Conservation (phyloP, 2,888 invertebrate genomes). For the Epirrhoe alternata region DNA sequence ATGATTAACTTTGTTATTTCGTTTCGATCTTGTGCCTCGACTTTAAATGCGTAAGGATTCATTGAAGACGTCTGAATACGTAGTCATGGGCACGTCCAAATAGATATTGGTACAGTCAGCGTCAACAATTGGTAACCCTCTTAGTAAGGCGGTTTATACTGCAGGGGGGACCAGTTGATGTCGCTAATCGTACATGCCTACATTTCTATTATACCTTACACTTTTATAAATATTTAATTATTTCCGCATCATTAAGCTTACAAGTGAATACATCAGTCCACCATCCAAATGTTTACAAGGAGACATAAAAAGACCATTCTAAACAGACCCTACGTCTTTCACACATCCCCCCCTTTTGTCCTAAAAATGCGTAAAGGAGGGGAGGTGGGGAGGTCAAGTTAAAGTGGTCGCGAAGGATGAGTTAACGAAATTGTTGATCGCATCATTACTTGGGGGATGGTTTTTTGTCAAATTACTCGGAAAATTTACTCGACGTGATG, state of each 20-base stretch:
- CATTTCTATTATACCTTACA: no score
- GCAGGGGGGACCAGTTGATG: no score
- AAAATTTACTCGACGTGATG: conserved; percentile 54
- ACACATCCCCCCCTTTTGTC: background rate
- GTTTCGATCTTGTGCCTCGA: no score
- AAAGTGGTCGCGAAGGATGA: conserved; percentile 56
- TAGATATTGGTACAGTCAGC: no score
- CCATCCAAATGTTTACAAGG: conserved; percentile 33
- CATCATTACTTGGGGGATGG: conserved; percentile 65
- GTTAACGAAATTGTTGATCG: conserved; percentile 68
- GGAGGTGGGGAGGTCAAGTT: conserved; percentile 40
- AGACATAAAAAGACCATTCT: conserved; percentile 29
- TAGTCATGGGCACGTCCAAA: no score
- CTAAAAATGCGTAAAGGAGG: conserved; percentile 1
- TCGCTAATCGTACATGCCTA: no score
- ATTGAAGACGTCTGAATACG: no score
- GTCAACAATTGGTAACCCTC: no score
- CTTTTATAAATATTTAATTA: background rate
- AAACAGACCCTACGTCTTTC: conserved; percentile 13
- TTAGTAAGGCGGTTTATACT: no score
- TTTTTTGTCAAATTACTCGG: conserved; percentile 57
- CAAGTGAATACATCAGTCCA: conserved; percentile 26
- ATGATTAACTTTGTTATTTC: no score
- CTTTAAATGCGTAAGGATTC: no score
- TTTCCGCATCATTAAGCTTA: background rate